Percentiles rank a stretch among this genome's conserved stretches.
These are phyloP conservation scores for Bibio marci DNA, from an alignment of 2,888 invertebrate genomes.

Conservation along the genomic window DNA sequence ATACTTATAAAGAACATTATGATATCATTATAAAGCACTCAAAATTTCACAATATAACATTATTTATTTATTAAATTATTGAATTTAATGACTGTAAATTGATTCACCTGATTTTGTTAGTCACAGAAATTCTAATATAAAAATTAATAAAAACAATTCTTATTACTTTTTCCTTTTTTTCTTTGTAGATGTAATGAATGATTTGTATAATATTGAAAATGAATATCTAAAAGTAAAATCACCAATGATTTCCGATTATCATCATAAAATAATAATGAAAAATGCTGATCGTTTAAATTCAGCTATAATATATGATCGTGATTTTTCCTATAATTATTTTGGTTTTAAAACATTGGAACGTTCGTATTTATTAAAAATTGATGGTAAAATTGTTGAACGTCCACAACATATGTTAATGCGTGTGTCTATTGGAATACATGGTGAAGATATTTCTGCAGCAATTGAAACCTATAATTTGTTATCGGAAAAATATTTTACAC, in stretches of 20 bases:
- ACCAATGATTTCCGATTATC: slow-evolving; percentile 76
- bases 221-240: slow-evolving; percentile 49
- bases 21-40: too few relatives aligned
- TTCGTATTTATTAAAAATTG: slow-evolving; percentile 83
- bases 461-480: slow-evolving; percentile 92
- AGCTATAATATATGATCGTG: slow-evolving; percentile 90
- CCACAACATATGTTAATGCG: slow-evolving; percentile 99
- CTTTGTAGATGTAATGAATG: slow-evolving; percentile 70
- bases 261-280: slow-evolving; percentile 63
- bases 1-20: neutral
- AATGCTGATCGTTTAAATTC: slow-evolving; percentile 86
- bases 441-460: slow-evolving; percentile 77
- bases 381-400: slow-evolving; percentile 83
- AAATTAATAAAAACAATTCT: too few relatives aligned
- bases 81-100: too few relatives aligned
- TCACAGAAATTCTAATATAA: too few relatives aligned
- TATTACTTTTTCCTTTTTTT: neutral
- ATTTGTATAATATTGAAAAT: slow-evolving; percentile 62
- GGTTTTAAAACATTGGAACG: slow-evolving; percentile 98
- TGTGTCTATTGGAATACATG: slow-evolving; percentile 91
- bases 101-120: too few relatives aligned
- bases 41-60: too few relatives aligned
- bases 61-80: too few relatives aligned
- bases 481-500: slow-evolving; percentile 92
- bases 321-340: slow-evolving; percentile 94